A percentile compares a stretch with the other conserved stretches of the same genome.
Conservation (phyloP, 2,888 invertebrate genomes). For the Meganola albula region DNA sequence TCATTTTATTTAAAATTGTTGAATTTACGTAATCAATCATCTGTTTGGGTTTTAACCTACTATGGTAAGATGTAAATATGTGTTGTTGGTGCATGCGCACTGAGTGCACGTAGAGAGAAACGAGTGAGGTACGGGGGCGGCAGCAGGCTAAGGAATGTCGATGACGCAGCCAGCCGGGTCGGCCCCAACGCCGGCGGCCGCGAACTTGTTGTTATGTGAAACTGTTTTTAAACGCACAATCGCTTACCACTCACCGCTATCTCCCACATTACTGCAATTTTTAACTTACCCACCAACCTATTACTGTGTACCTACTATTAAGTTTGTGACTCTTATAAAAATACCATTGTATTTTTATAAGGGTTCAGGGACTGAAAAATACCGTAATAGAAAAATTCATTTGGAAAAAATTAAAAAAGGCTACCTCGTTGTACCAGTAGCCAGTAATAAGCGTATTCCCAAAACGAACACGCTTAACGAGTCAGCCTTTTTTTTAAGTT, state of each 20-base stretch:
- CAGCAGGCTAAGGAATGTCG: slow-evolving; percentile 67
- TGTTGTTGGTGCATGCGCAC: slow-evolving; percentile 67
- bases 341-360: too few species aligned
- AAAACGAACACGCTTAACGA: too few species aligned
- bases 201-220: slow-evolving; percentile 71
- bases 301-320: too few species aligned
- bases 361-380: too few species aligned
- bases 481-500: too few species aligned
- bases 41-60: slow-evolving; percentile 7
- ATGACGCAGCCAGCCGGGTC: slow-evolving; percentile 65
- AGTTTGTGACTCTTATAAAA: too few species aligned
- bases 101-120: slow-evolving; percentile 42
- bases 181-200: slow-evolving; percentile 49
- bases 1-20: too few species aligned
- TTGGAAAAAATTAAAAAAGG: too few species aligned
- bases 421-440: too few species aligned
- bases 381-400: too few species aligned
- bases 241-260: slow-evolving; percentile 34
- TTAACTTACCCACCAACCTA: too few species aligned
- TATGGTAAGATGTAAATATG: slow-evolving; percentile 51
- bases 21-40: slow-evolving; percentile 1
- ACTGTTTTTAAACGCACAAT: slow-evolving; percentile 57
- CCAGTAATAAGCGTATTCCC: too few species aligned
- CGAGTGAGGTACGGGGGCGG: slow-evolving; percentile 39
- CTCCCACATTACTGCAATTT: slow-evolving; percentile 21